These are phyloP conservation scores for Disparrhopalites patrizii DNA, from an alignment of 2,888 invertebrate species.

Conservation along the genomic window DNA sequence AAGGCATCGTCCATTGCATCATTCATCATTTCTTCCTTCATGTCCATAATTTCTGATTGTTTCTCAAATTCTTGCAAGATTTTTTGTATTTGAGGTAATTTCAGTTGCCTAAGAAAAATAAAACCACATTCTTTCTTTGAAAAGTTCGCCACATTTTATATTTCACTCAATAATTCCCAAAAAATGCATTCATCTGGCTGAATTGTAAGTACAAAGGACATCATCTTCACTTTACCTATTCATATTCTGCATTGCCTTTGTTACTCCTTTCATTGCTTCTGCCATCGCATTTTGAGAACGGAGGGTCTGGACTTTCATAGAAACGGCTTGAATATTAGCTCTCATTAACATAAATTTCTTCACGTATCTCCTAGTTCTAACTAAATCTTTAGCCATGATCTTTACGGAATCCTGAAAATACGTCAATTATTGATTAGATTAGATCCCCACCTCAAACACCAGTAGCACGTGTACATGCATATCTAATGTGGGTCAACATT, in stretches of 20 bases:
- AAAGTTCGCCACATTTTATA: no score
- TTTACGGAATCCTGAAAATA: slow-evolving; percentile 87
- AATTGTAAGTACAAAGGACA: background rate
- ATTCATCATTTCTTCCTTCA: slow-evolving; percentile 99
- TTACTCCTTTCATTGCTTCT: slow-evolving; percentile 98
- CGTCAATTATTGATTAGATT: background rate
- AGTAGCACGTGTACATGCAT: no score
- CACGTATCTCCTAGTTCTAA: slow-evolving; percentile 85
- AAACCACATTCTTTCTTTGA: background rate
- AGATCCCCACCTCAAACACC: no score
- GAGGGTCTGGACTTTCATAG: slow-evolving; percentile 94
- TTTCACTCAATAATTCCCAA: no score
- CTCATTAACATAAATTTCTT: slow-evolving; percentile 99
- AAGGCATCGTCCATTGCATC: slow-evolving; percentile 99
- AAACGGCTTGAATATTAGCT: slow-evolving; percentile 97
- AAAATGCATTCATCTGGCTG: no score
- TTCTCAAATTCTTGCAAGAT: slow-evolving; percentile 98
- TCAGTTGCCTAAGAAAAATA: slow-evolving; percentile 68
- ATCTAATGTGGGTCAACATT: background rate
- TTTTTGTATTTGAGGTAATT: slow-evolving; percentile 97
- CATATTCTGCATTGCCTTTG: slow-evolving; percentile 97
- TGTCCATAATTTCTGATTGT: slow-evolving; percentile 99
- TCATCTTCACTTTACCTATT: slow-evolving; percentile 60
- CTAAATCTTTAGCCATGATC: slow-evolving; percentile 99
- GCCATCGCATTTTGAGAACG: slow-evolving; percentile 99